Evolutionary conservation across 2,888 invertebrate species (phyloP).

Genomic region (Caenorhabditis becei): DNA sequence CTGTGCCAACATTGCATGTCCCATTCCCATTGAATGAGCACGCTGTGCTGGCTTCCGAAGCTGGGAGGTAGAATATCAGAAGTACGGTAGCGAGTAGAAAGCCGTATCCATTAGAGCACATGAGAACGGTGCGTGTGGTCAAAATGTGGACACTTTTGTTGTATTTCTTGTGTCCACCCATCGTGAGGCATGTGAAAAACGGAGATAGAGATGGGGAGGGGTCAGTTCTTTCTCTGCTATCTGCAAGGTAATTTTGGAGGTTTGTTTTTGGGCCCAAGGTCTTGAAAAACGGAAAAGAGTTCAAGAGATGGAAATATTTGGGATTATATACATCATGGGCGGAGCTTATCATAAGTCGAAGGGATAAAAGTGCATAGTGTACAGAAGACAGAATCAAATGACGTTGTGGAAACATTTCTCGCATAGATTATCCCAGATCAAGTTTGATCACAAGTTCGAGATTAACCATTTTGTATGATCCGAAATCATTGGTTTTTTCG

Average conservation of each 20-base stretch:
- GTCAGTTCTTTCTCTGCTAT: slow-evolving; percentile 26
- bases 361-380: slow-evolving; percentile 33
- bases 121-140: slow-evolving; percentile 18
- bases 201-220: slow-evolving; percentile 13
- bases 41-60: not conserved
- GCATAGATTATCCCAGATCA: not conserved
- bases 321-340: no score
- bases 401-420: not conserved
- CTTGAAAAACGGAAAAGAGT: no score
- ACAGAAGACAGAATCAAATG: slow-evolving; percentile 40
- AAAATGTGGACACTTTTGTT: slow-evolving; percentile 21
- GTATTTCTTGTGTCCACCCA: slow-evolving; percentile 29
- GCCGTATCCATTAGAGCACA: not conserved
- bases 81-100: slow-evolving; percentile 1
- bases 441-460: not conserved
- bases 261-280: not conserved
- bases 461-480: not conserved
- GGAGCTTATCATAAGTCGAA: not conserved
- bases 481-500: not conserved
- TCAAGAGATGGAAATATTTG: no score
- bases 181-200: slow-evolving; percentile 30
- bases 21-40: slow-evolving; percentile 46
- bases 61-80: not conserved
- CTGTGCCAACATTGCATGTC: not conserved
- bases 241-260: not conserved